phyloP scores from a whole-genome alignment of 2,113 vertebrate genomes.

The Trematocara macrostoma region DNA sequence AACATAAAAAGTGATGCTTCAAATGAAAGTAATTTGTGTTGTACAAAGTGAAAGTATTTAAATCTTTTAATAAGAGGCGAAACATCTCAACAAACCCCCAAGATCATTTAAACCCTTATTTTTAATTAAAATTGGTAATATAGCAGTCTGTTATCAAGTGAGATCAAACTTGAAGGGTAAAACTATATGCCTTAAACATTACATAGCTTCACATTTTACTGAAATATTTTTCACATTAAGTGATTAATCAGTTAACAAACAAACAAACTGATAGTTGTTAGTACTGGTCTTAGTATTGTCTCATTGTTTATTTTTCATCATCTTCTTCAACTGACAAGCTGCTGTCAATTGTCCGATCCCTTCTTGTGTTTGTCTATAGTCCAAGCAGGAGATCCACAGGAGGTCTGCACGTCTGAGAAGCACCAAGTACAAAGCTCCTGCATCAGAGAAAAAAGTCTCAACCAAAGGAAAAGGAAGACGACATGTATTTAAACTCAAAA shows the following conservation, averaged over 20 bases:
- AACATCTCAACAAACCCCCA: not conserved
- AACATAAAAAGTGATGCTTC: not conserved
- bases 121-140: not conserved
- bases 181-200: not conserved
- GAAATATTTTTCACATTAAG: not conserved
- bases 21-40: not conserved
- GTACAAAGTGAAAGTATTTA: not conserved
- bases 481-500: conserved; percentile 97
- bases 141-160: not conserved
- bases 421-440: conserved; percentile 95
- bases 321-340: not conserved
- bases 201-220: not conserved
- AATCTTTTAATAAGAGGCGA: not conserved
- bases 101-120: not conserved
- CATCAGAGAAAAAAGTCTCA: conserved; percentile 97
- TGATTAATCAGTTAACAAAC: not conserved
- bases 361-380: conserved; percentile 38
- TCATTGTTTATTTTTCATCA: not conserved
- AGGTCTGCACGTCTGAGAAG: conserved; percentile 91
- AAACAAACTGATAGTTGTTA: not conserved
- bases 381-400: conserved; percentile 95
- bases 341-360: not conserved
- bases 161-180: not conserved
- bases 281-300: not conserved
- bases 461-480: conserved; percentile 95